These are phyloP conservation scores for Tringa solitaria DNA, from an alignment of 2,113 vertebrate species.

Conservation along the genomic window DNA sequence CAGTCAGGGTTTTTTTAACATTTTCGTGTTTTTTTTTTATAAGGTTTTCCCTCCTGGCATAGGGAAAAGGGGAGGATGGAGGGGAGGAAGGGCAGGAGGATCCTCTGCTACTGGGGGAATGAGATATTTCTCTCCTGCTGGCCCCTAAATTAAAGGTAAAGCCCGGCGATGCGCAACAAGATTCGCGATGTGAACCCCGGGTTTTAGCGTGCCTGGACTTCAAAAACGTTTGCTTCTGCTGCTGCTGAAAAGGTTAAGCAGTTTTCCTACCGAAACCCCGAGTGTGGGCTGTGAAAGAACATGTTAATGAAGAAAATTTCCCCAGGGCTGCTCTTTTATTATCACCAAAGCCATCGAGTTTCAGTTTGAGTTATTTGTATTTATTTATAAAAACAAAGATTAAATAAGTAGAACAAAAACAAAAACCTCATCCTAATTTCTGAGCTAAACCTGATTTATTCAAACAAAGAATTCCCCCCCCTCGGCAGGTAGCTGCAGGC, in stretches of 20 bases:
- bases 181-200: neutral
- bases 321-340: conserved; percentile 92
- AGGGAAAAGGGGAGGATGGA: neutral
- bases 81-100: neutral
- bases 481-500: neutral
- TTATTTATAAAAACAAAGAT: conserved; percentile 99
- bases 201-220: conserved; percentile 51
- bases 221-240: conserved; percentile 74
- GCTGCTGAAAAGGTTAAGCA: conserved; percentile 92
- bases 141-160: conserved; percentile 55
- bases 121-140: neutral
- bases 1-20: neutral
- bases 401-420: conserved; percentile 81
- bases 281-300: conserved; percentile 97
- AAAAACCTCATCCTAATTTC: conserved; percentile 76
- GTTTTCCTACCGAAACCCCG: conserved; percentile 94
- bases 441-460: conserved; percentile 58
- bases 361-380: conserved; percentile 97
- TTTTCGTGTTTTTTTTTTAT: neutral
- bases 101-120: neutral
- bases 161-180: conserved; percentile 36
- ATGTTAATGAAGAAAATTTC: conserved; percentile 95
- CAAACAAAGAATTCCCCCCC: neutral
- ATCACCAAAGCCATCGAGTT: conserved; percentile 98
- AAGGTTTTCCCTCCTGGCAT: neutral